These are phyloP conservation scores for Zaprionus ghesquierei DNA, from an alignment of 1,140 invertebrate species.

Conservation along the genomic window DNA sequence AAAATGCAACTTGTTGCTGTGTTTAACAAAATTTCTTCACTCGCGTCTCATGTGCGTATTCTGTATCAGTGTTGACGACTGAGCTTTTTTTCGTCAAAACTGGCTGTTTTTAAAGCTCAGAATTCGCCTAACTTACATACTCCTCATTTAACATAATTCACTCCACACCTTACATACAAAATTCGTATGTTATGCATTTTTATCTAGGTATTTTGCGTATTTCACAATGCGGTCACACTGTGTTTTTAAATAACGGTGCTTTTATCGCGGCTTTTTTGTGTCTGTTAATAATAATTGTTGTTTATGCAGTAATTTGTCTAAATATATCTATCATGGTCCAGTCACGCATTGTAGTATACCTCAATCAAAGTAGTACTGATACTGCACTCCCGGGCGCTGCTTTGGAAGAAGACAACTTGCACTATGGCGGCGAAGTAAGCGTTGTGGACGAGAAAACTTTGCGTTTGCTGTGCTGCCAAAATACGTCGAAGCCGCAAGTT, in stretches of 20 bases:
- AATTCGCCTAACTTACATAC: no score
- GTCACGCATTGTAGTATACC: slow-evolving; percentile 34
- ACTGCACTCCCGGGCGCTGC: not conserved
- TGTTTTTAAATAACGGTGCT: slow-evolving; percentile 7
- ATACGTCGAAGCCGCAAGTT: slow-evolving; percentile 28
- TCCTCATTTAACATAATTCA: slow-evolving; percentile 2
- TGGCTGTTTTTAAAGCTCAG: not conserved
- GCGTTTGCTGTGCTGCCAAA: slow-evolving; percentile 38
- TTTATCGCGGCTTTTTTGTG: not conserved
- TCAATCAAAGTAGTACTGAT: slow-evolving; percentile 3
- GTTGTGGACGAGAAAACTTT: slow-evolving; percentile 40
- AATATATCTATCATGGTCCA: slow-evolving; percentile 11
- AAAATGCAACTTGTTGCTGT: slow-evolving; percentile 57
- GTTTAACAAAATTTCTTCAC: slow-evolving; percentile 30
- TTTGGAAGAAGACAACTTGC: not conserved
- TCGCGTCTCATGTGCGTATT: slow-evolving; percentile 22
- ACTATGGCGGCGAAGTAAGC: slow-evolving; percentile 43
- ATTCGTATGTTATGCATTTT: not conserved
- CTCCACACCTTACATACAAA: not conserved
- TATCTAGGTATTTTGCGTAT: not conserved
- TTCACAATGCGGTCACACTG: not conserved
- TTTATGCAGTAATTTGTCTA: not conserved
- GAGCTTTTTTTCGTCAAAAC: slow-evolving; percentile 13
- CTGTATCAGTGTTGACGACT: slow-evolving; percentile 11
- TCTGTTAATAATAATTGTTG: not conserved